Conservation (phyloP, 2,888 invertebrate species). For the Xanthorhoe spadicearia region DNA sequence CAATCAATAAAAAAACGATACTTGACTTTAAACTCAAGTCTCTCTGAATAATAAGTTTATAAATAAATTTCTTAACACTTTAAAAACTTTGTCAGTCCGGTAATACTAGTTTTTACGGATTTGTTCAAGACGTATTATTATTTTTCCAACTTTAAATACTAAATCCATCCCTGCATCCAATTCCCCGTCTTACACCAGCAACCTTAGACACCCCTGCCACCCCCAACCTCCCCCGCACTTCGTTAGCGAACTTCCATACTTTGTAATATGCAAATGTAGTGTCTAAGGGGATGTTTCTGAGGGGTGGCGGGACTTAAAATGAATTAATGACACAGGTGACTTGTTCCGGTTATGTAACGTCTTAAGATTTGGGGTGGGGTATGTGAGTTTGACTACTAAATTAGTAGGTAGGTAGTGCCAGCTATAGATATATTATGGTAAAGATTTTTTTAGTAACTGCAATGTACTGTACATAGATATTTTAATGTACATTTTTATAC, state of each 20-base stretch:
- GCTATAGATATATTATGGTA: not conserved
- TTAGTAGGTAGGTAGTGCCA: not conserved
- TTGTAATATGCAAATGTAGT: conserved; percentile 84
- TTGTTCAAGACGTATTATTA: too few species aligned
- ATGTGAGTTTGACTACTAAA: conserved; percentile 5
- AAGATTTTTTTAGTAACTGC: too few species aligned
- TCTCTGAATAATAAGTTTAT: too few species aligned
- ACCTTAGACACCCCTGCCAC: conserved; percentile 66
- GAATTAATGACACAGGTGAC: conserved; percentile 83
- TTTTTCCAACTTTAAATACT: too few species aligned
- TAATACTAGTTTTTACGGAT: too few species aligned
- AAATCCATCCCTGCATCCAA: conserved; percentile 72
- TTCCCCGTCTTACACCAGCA: conserved; percentile 80
- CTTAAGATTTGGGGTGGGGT: conserved; percentile 21
- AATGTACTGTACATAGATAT: too few species aligned
- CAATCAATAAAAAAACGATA: too few species aligned
- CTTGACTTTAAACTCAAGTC: too few species aligned
- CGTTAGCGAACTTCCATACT: conserved; percentile 84
- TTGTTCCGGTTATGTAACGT: conserved; percentile 30
- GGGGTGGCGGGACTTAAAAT: conserved; percentile 77
- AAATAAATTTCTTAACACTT: too few species aligned
- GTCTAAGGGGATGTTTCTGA: conserved; percentile 65
- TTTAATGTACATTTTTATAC: too few species aligned
- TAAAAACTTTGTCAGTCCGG: too few species aligned
- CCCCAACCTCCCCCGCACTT: conserved; percentile 57